Conservation (phyloP, 2,888 invertebrate genomes). For the Pterostichus madidus region DNA sequence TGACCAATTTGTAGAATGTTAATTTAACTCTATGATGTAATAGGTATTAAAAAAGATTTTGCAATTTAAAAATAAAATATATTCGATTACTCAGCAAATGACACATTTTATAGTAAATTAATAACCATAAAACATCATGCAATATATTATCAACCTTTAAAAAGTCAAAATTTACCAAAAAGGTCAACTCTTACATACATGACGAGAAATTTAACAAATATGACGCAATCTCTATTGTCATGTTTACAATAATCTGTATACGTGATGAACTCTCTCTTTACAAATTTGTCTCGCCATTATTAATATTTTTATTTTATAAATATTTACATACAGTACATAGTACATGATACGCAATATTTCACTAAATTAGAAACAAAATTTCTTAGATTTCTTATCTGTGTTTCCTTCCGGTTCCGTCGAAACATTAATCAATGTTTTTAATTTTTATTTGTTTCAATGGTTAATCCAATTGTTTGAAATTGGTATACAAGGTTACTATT, state of each 20-base stretch:
- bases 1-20: conserved; percentile 30
- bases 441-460: no score
- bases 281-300: conserved; percentile 10
- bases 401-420: background rate
- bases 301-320: no score
- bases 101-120: conserved; percentile 23
- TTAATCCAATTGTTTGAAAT: no score
- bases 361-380: background rate
- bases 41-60: conserved; percentile 21
- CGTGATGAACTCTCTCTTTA: conserved; percentile 35
- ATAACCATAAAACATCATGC: background rate
- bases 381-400: background rate
- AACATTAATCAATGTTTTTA: no score
- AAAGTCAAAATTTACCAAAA: conserved; percentile 44
- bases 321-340: conserved; percentile 30
- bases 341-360: background rate
- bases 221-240: conserved; percentile 40
- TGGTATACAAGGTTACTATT: no score
- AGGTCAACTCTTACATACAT: conserved; percentile 40
- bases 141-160: conserved; percentile 24
- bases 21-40: conserved; percentile 6
- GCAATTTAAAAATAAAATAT: conserved; percentile 33
- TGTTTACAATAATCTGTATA: conserved; percentile 2
- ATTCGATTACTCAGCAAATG: conserved; percentile 36
- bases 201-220: conserved; percentile 23